Evolutionary conservation across 1,140 invertebrate species (phyloP).

Genomic region (Bilobella aurantiaca): DNA sequence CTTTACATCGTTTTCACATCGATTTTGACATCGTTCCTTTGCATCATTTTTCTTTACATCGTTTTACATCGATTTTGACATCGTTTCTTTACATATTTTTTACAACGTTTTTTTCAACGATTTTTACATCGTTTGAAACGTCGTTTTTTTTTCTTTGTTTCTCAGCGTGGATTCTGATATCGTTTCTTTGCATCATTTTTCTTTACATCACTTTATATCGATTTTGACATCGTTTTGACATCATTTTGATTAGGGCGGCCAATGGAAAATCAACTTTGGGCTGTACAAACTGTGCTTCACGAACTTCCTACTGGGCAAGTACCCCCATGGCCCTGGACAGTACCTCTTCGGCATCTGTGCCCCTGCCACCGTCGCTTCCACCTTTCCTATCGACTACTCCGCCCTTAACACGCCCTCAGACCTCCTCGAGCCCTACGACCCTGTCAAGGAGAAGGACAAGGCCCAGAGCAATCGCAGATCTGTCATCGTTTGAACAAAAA

Average conservation of each 20-base stretch:
- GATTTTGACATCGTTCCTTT: neutral
- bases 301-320: constrained; percentile 58
- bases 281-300: constrained; percentile 57
- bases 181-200: neutral
- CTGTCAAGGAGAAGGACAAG: constrained; percentile 46
- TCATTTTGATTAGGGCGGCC: constrained; percentile 50
- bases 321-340: constrained; percentile 60
- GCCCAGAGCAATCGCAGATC: constrained; percentile 54
- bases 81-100: too few species aligned
- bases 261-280: constrained; percentile 50
- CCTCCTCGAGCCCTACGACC: constrained; percentile 56
- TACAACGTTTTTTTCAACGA: too few species aligned
- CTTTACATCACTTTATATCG: neutral
- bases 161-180: neutral
- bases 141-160: too few species aligned
- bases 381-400: constrained; percentile 62
- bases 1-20: too few species aligned
- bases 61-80: too few species aligned
- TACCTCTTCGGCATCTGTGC: constrained; percentile 55
- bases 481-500: constrained; percentile 50
- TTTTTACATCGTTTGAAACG: too few species aligned
- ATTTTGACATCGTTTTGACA: constrained; percentile 4
- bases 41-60: too few species aligned
- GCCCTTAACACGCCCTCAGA: constrained; percentile 56
- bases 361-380: constrained; percentile 45